Base-by-base conservation (phyloP, 2,113 vertebrate species). In the Xerus inauris region DNA sequence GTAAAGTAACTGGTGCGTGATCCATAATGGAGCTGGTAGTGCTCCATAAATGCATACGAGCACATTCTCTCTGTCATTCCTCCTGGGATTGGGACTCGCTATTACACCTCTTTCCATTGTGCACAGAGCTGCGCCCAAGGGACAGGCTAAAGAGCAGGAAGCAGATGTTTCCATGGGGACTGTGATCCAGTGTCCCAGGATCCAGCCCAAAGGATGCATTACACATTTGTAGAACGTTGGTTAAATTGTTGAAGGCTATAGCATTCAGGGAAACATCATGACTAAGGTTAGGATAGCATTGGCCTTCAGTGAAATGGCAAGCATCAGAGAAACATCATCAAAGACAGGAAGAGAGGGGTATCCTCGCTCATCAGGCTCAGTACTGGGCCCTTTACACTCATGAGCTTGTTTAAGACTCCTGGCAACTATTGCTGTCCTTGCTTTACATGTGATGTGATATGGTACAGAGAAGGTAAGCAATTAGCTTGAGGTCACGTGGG, bases 131-230 rank as follows among this genome's bases (percentile, higher is more conserved):
- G 67, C 75, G 73, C 82, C 71, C 94, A 76, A 54, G 93, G 89
- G 91, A 84, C 17, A 14, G 87, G 89, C 93, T 94, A 76, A 87
- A 95, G 73, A 93, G 54, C 85, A 26, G 17, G n/a, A 51, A 95
- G 45, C 45, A 89, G 75, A 42, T 91, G 49, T 77, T 89, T 86
- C 45, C 26, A 22, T 45, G 35, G 32, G 57, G 47, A 69, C 57
- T 65, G 51, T 19, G 32, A 40, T 64, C 6, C 9, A 45, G 24
- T 51, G 12, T 84, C 86, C 91, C 80, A 19, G 22, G 82, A 97
- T 17, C 69, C 64, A n/a, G 47, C 7, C 32, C 59, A 65, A 69
- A 77, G 28, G 40, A 13, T 9, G 51, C 12, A 32, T n/a, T 42
- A 17, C 2, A 8, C 0, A 1, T 57, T 69, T 45, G 2, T 2